Base-by-base conservation (phyloP, 2,888 invertebrate species). In the Campoletis raptor region DNA sequence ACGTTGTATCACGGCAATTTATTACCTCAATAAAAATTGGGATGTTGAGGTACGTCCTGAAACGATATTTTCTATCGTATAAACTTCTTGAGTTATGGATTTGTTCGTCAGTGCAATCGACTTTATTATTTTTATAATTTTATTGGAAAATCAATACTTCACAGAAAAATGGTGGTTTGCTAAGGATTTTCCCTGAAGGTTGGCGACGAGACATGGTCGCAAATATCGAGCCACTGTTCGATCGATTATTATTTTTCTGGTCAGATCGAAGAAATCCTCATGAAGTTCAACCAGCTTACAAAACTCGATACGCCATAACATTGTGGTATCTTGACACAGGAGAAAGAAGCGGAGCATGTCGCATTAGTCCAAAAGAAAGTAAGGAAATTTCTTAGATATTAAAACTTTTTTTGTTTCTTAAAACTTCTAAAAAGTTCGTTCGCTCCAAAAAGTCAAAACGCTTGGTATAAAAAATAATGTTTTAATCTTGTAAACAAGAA, bases 11-110 rank as follows among this genome's bases (percentile, higher is more conserved):
- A 99, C 99, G 9, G 98, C 98, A 87, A 99, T 99, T 92, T 99
- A 99, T 95, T 99, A 99, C 95, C 96, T 99, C 92, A 99, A 99
- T 95, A 96, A 97, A 92, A 96, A 98, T 95, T 99, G 99, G 99
- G 97, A 98, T 94, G 96, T 97, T 79, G 96, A 96, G 94, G 96
- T 97, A 91, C 96, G 96, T 66, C 7, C 15, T 64, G 6, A 7
- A 52, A 0, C 8, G 0, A 48, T 48, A 52, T 72, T 52, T 72
- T 30, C 36, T 0, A 36, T 21, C 3, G 15, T n/a, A 30, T n/a
- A 6, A 37, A n/a, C 7, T 66, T 0, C 5, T 9, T 48, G 48
- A 18, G 18, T 3, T 12, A 15, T 48, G 4, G 48, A 15, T 15
- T 48, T 12, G 15, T 48, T 48, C 4, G 12, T 5, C 48, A 0